Percentiles rank a stretch among this genome's conserved stretches.
Evolutionary conservation across 2,888 invertebrate species (phyloP).

Genomic region (Drosophila yooni): DNA sequence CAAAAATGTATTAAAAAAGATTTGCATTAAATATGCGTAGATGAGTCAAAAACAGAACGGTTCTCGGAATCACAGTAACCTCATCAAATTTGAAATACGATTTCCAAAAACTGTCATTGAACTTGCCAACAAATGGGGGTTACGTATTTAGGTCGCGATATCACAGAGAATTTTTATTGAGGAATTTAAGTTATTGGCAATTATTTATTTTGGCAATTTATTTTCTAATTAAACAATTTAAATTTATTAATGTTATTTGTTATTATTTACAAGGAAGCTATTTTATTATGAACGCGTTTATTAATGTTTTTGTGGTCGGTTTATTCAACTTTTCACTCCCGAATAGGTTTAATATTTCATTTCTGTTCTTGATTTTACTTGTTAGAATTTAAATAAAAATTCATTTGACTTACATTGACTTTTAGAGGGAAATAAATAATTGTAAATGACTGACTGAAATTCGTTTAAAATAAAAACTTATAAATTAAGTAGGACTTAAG

Average conservation of each 20-base stretch:
- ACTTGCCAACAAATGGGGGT: conserved; percentile 29
- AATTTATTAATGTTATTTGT: neutral
- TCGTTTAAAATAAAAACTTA: neutral
- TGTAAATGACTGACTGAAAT: neutral
- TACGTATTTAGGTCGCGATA: neutral
- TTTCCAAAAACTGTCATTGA: conserved; percentile 53
- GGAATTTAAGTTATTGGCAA: neutral
- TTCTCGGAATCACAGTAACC: conserved; percentile 18
- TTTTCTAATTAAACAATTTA: neutral
- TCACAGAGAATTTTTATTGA: neutral
- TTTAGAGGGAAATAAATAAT: neutral
- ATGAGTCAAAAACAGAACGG: conserved; percentile 22
- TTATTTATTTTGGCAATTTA: neutral
- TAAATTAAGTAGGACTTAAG: neutral
- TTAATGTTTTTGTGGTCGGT: neutral
- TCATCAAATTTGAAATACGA: conserved; percentile 2
- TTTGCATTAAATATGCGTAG: conserved; percentile 20
- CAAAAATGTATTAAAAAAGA: conserved; percentile 19
- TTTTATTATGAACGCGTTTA: neutral
- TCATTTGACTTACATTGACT: neutral
- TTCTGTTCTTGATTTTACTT: neutral
- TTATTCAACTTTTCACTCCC: neutral
- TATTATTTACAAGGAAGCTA: neutral
- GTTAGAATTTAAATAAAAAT: neutral
- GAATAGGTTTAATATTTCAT: neutral